Base-by-base conservation (phyloP, 2,888 invertebrate genomes). In the Drosophila ezoana region DNA sequence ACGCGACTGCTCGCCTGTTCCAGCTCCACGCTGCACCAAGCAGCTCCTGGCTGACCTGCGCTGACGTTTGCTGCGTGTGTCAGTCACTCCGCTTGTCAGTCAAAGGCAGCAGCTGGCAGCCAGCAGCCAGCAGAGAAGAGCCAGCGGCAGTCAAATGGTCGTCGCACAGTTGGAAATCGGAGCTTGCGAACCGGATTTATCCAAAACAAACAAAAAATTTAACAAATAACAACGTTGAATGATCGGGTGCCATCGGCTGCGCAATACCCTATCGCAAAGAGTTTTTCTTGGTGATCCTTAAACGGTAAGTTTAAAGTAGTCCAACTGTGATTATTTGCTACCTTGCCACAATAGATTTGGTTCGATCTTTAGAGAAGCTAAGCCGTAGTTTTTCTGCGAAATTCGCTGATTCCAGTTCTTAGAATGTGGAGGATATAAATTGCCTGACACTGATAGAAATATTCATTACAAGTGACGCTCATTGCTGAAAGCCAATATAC, bases 151-250 rank as follows among this genome's bases (percentile, higher is more conserved):
- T 20, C 44, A 49, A 65, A 53, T 65, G 58, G 18, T 44, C 66
- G 53, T 54, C 72, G 47, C 68, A 61, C 81, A 52, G 65, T 54
- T 80, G 77, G 68, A 67, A 88, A 87, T 72, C 67, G 56, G 62
- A 65, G 78, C 58, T 65, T 64, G 49, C 52, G 54, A 83, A 89
- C 82, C 89, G 82, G 89, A 87, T 83, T 89, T 84, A 33, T 52
- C 61, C 58, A 74, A 51, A 67, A 57, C 38, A 38, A 69, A 66
- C 60, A 58, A 53, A 61, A 38, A 52, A 28, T 28, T 28, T 8
- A 54, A 45, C 20, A 18, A 38, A 20, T 20, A 47, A 47, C 11
- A 41, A 11, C 4, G n/a, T 37, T 23, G 5, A n/a, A 13, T 23
- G 8, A 28, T 14, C 4, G 28, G 8, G 5, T 28, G 28, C 18